phyloP scores from a whole-genome alignment of 2,113 vertebrate species.

The Serilophus lunatus region DNA sequence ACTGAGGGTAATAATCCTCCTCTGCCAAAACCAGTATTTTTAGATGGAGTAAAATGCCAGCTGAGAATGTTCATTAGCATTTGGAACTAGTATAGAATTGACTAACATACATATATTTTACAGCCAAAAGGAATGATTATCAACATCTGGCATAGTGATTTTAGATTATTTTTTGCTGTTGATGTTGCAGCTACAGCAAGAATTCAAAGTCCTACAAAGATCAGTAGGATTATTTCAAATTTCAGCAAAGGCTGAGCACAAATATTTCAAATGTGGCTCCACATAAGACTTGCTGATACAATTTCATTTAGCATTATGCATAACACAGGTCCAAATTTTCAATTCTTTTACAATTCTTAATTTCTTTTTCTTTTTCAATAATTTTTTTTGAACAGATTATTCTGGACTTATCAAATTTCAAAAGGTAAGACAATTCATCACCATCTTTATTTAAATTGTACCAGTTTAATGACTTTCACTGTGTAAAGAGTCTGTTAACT shows the following conservation, averaged over 20 bases:
- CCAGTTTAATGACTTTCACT: not conserved
- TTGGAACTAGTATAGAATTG: too few relatives aligned
- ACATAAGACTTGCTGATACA: not conserved
- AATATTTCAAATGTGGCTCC: not conserved
- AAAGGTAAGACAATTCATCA: not conserved
- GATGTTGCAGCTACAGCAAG: not conserved
- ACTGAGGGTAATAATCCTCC: too few relatives aligned
- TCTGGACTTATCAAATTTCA: not conserved
- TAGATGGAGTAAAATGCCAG: too few relatives aligned
- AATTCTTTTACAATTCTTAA: not conserved
- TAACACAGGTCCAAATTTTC: not conserved
- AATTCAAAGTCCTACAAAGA: not conserved
- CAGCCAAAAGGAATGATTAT: not conserved
- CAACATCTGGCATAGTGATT: not conserved
- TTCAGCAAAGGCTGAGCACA: not conserved
- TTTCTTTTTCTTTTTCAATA: not conserved
- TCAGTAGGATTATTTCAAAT: not conserved
- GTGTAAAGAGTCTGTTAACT: not conserved
- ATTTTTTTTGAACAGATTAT: not conserved
- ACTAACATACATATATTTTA: not conserved
- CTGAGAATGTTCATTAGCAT: too few relatives aligned
- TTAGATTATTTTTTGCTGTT: not conserved
- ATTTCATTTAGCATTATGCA: not conserved
- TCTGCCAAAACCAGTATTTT: too few relatives aligned
- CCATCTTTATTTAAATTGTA: not conserved